Evolutionary conservation across 2,888 invertebrate genomes (phyloP).

Genomic region (Mimachlamys varia): DNA sequence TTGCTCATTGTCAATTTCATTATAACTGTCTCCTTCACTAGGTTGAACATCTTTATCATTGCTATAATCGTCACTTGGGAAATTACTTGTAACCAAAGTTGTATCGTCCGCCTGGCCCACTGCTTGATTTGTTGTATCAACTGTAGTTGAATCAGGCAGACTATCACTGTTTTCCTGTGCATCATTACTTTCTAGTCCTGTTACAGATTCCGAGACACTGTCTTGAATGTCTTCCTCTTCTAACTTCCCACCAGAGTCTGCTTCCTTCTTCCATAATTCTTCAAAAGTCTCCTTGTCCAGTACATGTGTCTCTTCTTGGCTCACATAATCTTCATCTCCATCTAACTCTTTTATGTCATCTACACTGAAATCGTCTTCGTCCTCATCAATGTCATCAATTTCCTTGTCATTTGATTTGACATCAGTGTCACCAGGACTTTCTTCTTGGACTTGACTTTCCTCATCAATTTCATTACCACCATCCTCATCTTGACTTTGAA

Average conservation of each 20-base stretch:
- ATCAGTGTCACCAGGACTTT: background rate
- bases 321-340: constrained; percentile 38
- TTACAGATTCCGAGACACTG: background rate
- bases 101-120: background rate
- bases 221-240: background rate
- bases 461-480: constrained; percentile 22
- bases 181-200: constrained; percentile 29
- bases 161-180: background rate
- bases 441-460: constrained; percentile 14
- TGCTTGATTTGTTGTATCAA: background rate
- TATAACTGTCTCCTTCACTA: background rate
- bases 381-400: constrained; percentile 38
- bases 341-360: constrained; percentile 42
- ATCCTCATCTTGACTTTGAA: constrained; percentile 3
- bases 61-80: constrained; percentile 47
- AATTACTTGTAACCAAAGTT: background rate
- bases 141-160: background rate
- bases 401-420: background rate
- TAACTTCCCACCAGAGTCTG: constrained; percentile 31
- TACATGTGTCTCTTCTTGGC: constrained; percentile 36
- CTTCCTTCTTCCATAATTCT: background rate
- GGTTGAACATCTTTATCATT: constrained; percentile 47
- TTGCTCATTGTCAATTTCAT: constrained; percentile 32
- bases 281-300: constrained; percentile 36
- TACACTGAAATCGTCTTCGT: constrained; percentile 37